These are phyloP conservation scores for Yponomeuta plumbellus DNA, from an alignment of 2,888 invertebrate species.

Conservation along the genomic window DNA sequence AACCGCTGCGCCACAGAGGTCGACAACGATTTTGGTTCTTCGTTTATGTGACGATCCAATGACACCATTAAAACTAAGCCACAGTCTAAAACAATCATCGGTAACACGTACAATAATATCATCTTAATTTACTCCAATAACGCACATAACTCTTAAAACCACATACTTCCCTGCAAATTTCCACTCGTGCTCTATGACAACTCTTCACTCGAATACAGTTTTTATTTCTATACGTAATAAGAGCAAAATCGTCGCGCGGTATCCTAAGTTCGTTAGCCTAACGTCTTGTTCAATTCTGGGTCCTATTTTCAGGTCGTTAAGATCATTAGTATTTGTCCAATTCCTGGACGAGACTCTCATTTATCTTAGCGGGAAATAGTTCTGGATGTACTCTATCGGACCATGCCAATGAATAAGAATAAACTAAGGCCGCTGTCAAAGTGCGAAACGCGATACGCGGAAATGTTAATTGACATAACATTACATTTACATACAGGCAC, in stretches of 20 bases:
- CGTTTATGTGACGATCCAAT: background rate
- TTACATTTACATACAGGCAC: no score
- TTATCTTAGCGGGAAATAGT: conserved; percentile 30
- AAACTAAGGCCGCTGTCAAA: conserved; percentile 19
- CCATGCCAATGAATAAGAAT: conserved; percentile 27
- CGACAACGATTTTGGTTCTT: no score
- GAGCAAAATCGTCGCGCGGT: background rate
- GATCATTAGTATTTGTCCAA: background rate
- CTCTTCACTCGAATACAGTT: background rate
- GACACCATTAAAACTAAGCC: background rate
- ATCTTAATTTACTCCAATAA: background rate
- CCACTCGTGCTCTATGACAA: background rate
- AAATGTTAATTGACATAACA: no score
- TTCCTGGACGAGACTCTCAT: conserved; percentile 26
- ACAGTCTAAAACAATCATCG: conserved; percentile 1
- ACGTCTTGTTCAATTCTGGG: background rate
- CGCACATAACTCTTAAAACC: background rate
- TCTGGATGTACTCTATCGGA: conserved; percentile 29
- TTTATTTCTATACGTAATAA: background rate
- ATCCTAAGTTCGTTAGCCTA: background rate
- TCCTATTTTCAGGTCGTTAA: background rate
- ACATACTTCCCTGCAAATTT: background rate
- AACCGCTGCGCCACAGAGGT: no score
- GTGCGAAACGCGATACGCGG: conserved; percentile 8
- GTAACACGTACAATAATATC: background rate